Base-by-base conservation (phyloP, 2,888 invertebrate species). In the Petrolisthes manimaculis region DNA sequence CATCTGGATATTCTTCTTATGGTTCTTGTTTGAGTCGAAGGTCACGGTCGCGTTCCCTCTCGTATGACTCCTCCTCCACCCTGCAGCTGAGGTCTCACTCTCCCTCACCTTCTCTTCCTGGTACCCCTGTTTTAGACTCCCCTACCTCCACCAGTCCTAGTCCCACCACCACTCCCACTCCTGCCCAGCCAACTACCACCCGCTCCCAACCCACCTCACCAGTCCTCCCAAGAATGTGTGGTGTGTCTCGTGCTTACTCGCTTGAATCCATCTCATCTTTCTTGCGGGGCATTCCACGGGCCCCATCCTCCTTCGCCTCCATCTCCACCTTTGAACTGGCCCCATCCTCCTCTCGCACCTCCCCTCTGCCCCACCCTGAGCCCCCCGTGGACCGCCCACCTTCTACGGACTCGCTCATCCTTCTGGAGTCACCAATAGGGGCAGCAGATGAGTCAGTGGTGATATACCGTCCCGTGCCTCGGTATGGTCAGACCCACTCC, bases 321-420 rank as follows among this genome's bases (percentile, higher is more conserved):
- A 89, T 91, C 53, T 91, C 91, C 24, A 89, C 91, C 80, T 86
- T 91, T 67, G 86, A 86, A 4, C 67, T 91, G 24, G 88, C 84
- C 21, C 84, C 89, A n/a, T 80, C 83, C 6, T 89, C 91, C n/a
- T 85, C 69, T 18, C 89, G 86, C 55, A 83, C 77, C 51, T 84
- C 89, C 54, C 82, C 86, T 54, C 56, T 51, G 54, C 75, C 88
- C 24, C 18, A 56, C n/a, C 61, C 55, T 24, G 79, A 69, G n/a
- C 51, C 81, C 9, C 69, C 54, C 18, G 80, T 79, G 1, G 90
- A 89, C 83, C 88, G 91, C 21, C 91, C 91, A 78, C 80, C 91
- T 21, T 91, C 91, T 61, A 89, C 89, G 37, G 89, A 91, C 67
- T 91, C 91, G n/a, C 84, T 86, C 53, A 81, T 89, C 82, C 78